phyloP scores from a whole-genome alignment of 1,140 invertebrate genomes.

The Drosophila mayri region DNA sequence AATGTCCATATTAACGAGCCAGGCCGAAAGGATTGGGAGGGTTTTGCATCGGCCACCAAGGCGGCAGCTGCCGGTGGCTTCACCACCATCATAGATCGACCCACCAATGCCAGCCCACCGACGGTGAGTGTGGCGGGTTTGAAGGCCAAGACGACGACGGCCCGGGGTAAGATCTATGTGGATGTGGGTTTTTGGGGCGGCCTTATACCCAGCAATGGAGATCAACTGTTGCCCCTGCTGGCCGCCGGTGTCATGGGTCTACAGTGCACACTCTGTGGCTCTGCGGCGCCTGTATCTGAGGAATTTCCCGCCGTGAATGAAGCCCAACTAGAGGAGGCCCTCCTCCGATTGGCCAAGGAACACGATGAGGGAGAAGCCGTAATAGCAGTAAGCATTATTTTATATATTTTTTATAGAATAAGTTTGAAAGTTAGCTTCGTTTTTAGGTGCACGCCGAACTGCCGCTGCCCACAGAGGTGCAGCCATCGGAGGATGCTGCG shows the following conservation, averaged over 20 bases:
- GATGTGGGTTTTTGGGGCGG: slow-evolving; percentile 92
- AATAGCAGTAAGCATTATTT: slow-evolving; percentile 39
- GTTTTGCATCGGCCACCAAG: slow-evolving; percentile 89
- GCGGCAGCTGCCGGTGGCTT: slow-evolving; percentile 91
- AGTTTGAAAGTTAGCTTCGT: slow-evolving; percentile 68
- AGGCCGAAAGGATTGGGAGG: slow-evolving; percentile 91
- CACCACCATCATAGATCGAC: slow-evolving; percentile 91
- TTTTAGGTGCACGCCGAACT: slow-evolving; percentile 89
- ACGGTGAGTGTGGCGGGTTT: slow-evolving; percentile 88
- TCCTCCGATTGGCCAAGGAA: slow-evolving; percentile 44
- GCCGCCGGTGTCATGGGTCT: slow-evolving; percentile 90
- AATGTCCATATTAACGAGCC: slow-evolving; percentile 96
- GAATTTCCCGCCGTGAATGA: slow-evolving; percentile 85
- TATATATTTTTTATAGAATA: neutral
- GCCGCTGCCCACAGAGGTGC: slow-evolving; percentile 7
- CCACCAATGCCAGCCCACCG: slow-evolving; percentile 90
- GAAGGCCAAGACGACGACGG: slow-evolving; percentile 87
- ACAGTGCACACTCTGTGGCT: slow-evolving; percentile 90
- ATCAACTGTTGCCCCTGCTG: slow-evolving; percentile 87
- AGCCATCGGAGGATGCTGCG: slow-evolving; percentile 71
- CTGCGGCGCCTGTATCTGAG: slow-evolving; percentile 67
- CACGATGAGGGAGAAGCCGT: slow-evolving; percentile 43
- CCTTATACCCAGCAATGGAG: slow-evolving; percentile 87
- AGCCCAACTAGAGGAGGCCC: slow-evolving; percentile 80
- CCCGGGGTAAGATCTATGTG: slow-evolving; percentile 87